Evolutionary conservation across 2,797 vertebrate species (phyloP).

Genomic region (Gobio occitaniae): DNA sequence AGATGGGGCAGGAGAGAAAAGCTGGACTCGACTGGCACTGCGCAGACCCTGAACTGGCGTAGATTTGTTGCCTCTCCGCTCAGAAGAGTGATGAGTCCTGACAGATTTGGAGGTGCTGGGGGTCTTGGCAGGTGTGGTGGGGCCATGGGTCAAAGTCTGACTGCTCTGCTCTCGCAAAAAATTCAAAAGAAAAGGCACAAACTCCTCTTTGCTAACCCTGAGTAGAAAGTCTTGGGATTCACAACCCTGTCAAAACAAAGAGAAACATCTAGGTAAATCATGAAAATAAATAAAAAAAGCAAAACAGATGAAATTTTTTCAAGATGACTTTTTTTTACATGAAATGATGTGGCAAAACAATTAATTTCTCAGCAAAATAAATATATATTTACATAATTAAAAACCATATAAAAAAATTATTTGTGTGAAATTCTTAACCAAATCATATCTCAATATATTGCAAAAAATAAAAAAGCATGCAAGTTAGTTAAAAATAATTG

Average conservation of each 20-base stretch:
- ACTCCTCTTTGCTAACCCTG: constrained; percentile 85
- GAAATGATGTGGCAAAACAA: not conserved
- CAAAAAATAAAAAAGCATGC: not conserved
- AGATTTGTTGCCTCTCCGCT: constrained; percentile 67
- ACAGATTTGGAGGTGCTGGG: constrained; percentile 78
- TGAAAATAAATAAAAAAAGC: not conserved
- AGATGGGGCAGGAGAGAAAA: constrained; percentile 81
- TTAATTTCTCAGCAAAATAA: not conserved
- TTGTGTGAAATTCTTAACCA: not conserved
- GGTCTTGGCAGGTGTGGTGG: constrained; percentile 93
- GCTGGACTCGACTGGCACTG: constrained; percentile 83
- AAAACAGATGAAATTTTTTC: accelerated
- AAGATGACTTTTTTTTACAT: not conserved
- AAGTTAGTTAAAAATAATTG: too few species aligned
- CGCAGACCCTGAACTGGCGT: constrained; percentile 63
- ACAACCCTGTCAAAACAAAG: constrained; percentile 71
- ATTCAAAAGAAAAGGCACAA: constrained; percentile 94
- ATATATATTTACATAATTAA: not conserved
- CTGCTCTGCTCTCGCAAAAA: constrained; percentile 95
- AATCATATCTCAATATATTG: not conserved
- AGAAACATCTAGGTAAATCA: not conserved
- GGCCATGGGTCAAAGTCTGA: constrained; percentile 89
- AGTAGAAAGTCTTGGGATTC: constrained; percentile 66
- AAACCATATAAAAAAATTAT: not conserved
- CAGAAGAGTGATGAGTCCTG: constrained; percentile 65